phyloP scores from a whole-genome alignment of 2,113 vertebrate species.

The Dasyornis broadbenti region DNA sequence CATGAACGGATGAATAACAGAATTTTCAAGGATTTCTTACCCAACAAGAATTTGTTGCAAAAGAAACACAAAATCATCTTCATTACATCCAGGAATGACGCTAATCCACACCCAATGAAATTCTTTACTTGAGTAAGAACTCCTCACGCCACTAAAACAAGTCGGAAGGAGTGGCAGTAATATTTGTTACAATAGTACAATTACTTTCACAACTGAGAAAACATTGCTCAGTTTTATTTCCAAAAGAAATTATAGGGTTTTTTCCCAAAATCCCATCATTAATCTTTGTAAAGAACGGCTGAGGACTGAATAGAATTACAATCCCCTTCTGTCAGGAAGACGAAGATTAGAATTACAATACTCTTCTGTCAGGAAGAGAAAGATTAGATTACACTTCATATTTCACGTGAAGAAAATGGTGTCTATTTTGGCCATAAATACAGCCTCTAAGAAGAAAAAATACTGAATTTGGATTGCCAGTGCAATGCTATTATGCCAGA shows the following conservation, averaged over 20 bases:
- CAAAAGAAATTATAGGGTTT: not conserved
- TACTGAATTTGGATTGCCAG: not conserved
- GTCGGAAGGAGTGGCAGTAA: not conserved
- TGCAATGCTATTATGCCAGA: not conserved
- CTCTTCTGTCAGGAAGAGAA: constrained; percentile 26
- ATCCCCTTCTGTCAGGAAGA: not conserved
- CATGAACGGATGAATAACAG: not conserved
- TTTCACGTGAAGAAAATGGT: constrained; percentile 36
- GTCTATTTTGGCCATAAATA: constrained; percentile 44
- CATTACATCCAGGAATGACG: not conserved
- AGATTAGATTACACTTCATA: constrained; percentile 37
- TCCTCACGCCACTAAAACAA: not conserved
- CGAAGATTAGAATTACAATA: constrained; percentile 30
- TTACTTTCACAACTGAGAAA: not conserved
- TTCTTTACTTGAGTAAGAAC: not conserved
- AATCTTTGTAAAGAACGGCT: constrained; percentile 19
- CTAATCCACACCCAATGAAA: not conserved
- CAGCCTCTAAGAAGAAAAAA: not conserved
- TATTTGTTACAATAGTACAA: not conserved
- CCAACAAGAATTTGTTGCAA: not conserved
- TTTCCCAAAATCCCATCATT: not conserved
- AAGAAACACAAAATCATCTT: not conserved
- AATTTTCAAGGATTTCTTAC: not conserved
- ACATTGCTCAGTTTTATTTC: not conserved
- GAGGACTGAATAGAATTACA: not conserved